phyloP scores from a whole-genome alignment of 2,888 invertebrate genomes.

The Trisateles emortualis region DNA sequence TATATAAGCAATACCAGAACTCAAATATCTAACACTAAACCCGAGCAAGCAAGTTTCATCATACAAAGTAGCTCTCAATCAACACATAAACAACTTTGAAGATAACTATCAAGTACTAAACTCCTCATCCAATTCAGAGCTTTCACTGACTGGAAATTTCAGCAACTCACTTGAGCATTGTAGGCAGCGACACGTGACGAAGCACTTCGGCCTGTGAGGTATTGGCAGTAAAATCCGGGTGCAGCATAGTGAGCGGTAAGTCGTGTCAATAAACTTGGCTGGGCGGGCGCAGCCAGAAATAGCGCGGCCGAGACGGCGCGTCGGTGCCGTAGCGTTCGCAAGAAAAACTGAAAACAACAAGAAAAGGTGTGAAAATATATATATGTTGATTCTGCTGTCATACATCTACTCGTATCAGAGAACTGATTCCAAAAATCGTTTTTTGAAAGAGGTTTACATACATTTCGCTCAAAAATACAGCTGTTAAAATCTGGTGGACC shows the following conservation, averaged over 20 bases:
- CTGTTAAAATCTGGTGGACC: no score
- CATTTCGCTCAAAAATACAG: no score
- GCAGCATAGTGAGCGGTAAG: constrained; percentile 56
- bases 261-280: constrained; percentile 84
- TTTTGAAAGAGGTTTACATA: no score
- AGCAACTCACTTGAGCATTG: constrained; percentile 13
- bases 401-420: background rate
- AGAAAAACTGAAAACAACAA: constrained; percentile 31
- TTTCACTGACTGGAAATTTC: constrained; percentile 4
- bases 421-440: no score
- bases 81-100: background rate
- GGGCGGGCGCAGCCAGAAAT: constrained; percentile 82
- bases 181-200: constrained; percentile 24
- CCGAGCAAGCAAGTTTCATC: background rate
- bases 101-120: background rate
- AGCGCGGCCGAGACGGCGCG: constrained; percentile 76
- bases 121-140: background rate
- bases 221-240: constrained; percentile 67
- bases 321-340: constrained; percentile 67
- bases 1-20: background rate
- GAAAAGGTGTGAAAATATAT: constrained; percentile 37
- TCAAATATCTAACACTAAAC: background rate
- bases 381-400: background rate
- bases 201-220: constrained; percentile 48
- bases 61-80: background rate